phyloP scores from a whole-genome alignment of 2,113 vertebrate genomes.

The Bombycilla garrulus region DNA sequence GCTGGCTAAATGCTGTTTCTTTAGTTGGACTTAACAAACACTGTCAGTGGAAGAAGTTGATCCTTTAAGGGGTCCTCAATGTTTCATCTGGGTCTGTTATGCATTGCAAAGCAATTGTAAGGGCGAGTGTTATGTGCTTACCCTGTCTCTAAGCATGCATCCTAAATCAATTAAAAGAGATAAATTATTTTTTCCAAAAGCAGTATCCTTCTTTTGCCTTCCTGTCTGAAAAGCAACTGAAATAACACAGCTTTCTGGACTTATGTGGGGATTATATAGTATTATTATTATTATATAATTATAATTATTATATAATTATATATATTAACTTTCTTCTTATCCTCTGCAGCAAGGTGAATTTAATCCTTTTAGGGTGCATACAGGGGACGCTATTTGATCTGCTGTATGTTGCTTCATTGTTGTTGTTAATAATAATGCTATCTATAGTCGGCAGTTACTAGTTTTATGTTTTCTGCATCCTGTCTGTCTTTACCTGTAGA shows the following conservation, averaged over 20 bases:
- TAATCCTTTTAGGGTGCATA: neutral
- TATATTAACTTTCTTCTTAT: conserved; percentile 20
- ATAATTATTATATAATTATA: too few species aligned
- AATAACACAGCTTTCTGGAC: conserved; percentile 1
- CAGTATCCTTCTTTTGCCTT: neutral
- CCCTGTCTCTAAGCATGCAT: neutral
- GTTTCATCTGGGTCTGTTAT: neutral
- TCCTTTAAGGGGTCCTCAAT: neutral
- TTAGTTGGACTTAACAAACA: neutral
- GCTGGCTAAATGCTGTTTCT: neutral
- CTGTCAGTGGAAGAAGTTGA: neutral
- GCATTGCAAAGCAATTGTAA: neutral
- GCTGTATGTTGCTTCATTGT: neutral
- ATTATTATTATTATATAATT: too few species aligned
- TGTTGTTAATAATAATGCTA: neutral
- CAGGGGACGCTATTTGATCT: neutral
- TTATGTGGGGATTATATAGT: neutral
- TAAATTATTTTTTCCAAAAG: conserved; percentile 18
- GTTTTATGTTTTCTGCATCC: neutral
- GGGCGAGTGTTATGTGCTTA: neutral
- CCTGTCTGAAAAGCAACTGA: neutral
- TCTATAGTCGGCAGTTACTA: neutral
- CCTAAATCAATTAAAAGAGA: conserved; percentile 8
- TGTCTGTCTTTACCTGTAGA: neutral
- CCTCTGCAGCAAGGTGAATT: conserved; percentile 16